These are phyloP conservation scores for Adelges cooleyi DNA, from an alignment of 1,140 invertebrate genomes.

Conservation along the genomic window DNA sequence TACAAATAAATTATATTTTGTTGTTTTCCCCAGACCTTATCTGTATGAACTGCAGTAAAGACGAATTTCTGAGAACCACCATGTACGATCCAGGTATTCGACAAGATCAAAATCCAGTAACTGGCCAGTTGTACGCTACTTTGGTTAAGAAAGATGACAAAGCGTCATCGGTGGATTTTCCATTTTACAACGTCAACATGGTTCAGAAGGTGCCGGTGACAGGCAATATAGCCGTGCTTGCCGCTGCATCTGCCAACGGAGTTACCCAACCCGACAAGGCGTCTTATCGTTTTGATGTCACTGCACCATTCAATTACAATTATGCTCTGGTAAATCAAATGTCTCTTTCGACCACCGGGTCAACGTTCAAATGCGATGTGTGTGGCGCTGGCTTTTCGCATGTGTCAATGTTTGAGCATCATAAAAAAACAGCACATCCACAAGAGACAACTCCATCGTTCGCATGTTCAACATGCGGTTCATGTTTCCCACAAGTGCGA, in stretches of 20 bases:
- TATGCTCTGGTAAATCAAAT: conserved; percentile 45
- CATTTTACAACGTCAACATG: conserved; percentile 47
- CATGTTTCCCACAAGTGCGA: conserved; percentile 33
- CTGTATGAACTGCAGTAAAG: conserved; percentile 5
- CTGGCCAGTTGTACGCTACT: conserved; percentile 11
- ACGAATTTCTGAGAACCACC: conserved; percentile 8
- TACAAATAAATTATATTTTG: too few relatives aligned
- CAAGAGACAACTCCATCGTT: conserved; percentile 32
- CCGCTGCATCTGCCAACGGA: conserved; percentile 31
- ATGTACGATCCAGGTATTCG: conserved; percentile 24
- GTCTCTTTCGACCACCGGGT: conserved; percentile 50
- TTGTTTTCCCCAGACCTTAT: neutral
- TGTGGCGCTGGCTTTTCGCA: conserved; percentile 72
- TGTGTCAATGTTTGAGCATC: conserved; percentile 61
- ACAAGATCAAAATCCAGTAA: conserved; percentile 21
- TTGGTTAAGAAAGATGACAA: conserved; percentile 33
- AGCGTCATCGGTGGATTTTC: conserved; percentile 41
- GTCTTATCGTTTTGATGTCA: conserved; percentile 43
- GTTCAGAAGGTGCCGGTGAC: conserved; percentile 40
- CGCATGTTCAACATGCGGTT: conserved; percentile 36
- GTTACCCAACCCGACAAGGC: conserved; percentile 42
- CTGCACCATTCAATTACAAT: conserved; percentile 45
- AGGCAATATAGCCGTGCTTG: conserved; percentile 40
- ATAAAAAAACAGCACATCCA: conserved; percentile 45
- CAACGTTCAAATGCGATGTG: conserved; percentile 72